Conservation (phyloP, 1,140 invertebrate genomes). For the Eumeta japonica region DNA sequence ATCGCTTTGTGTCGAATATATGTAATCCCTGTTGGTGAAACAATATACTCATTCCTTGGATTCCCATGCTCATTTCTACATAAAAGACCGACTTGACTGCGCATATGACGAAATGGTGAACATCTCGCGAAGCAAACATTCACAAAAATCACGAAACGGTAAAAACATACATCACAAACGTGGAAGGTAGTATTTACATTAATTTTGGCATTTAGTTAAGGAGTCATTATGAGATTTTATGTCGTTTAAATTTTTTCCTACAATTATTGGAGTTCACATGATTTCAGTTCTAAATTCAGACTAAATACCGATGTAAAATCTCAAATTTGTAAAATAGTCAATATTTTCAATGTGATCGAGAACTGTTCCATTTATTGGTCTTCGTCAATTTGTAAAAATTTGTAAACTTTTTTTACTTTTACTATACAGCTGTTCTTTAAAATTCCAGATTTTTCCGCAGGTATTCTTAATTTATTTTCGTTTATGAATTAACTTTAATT, state of each 20-base stretch:
- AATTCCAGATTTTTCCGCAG: constrained; percentile 46
- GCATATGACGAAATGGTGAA: constrained; percentile 28
- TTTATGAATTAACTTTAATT: too few relatives aligned
- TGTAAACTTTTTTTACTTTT: constrained; percentile 23
- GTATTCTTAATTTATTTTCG: constrained; percentile 31
- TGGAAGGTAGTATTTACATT: constrained; percentile 52
- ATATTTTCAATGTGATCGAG: too few relatives aligned
- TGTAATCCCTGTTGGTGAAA: too few relatives aligned
- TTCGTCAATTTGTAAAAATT: constrained; percentile 14
- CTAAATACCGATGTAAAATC: too few relatives aligned
- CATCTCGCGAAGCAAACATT: constrained; percentile 42
- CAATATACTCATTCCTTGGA: constrained; percentile 51
- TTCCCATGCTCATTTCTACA: constrained; percentile 31
- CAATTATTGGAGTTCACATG: too few relatives aligned
- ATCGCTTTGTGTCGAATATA: too few relatives aligned
- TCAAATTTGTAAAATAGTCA: too few relatives aligned
- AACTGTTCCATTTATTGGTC: too few relatives aligned
- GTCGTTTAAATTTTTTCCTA: constrained; percentile 25
- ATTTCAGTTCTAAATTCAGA: too few relatives aligned
- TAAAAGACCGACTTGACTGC: constrained; percentile 41
- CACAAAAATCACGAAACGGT: constrained; percentile 48
- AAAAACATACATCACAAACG: constrained; percentile 49
- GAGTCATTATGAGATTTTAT: constrained; percentile 33
- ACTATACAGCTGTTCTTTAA: constrained; percentile 35
- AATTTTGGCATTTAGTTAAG: constrained; percentile 36